Evolutionary conservation across 1,140 invertebrate species (phyloP).

Genomic region (Euwallacea fornicatus): DNA sequence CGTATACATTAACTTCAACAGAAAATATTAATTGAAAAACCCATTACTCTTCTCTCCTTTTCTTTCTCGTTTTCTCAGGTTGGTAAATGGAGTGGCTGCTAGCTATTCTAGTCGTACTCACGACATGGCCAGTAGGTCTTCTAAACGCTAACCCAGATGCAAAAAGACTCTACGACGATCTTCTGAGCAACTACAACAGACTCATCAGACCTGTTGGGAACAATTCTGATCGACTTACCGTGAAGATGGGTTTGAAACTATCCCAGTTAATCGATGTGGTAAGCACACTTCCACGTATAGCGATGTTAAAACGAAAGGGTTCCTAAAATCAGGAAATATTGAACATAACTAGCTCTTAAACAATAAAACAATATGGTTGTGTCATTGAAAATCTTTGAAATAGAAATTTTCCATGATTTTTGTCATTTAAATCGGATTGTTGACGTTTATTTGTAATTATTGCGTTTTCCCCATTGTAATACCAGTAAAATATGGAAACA

Average conservation of each 20-base stretch:
- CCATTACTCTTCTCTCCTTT: neutral
- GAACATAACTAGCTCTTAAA: too few relatives aligned
- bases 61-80: slow-evolving; percentile 13
- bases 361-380: too few relatives aligned
- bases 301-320: neutral
- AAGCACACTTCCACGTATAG: slow-evolving; percentile 59
- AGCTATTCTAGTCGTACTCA: slow-evolving; percentile 28
- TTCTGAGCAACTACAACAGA: slow-evolving; percentile 96
- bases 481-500: too few relatives aligned
- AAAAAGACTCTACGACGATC: slow-evolving; percentile 92
- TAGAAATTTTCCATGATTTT: too few relatives aligned
- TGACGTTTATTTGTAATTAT: too few relatives aligned
- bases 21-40: too few relatives aligned
- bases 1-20: too few relatives aligned
- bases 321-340: too few relatives aligned
- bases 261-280: slow-evolving; percentile 99
- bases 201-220: slow-evolving; percentile 96
- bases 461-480: too few relatives aligned
- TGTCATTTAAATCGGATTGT: too few relatives aligned
- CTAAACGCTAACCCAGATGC: slow-evolving; percentile 76
- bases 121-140: slow-evolving; percentile 19
- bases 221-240: slow-evolving; percentile 93
- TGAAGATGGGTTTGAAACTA: slow-evolving; percentile 93
- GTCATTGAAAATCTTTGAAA: too few relatives aligned
- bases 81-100: slow-evolving; percentile 47